phyloP scores from a whole-genome alignment of 2,888 invertebrate genomes.

The Gonocerus acuteangulatus region DNA sequence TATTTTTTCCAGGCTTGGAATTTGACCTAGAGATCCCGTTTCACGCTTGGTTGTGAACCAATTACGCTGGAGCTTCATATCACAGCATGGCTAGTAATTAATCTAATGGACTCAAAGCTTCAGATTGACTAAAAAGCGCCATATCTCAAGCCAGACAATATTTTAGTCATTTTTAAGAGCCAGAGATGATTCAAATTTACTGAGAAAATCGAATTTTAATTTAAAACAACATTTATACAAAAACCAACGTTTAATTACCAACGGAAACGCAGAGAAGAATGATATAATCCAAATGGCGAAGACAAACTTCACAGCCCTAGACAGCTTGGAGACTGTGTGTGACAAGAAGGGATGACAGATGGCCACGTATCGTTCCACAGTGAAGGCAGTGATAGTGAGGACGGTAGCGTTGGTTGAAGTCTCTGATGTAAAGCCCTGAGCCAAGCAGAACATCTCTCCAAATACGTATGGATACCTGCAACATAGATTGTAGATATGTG shows the following conservation, averaged over 20 bases:
- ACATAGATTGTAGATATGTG: conserved; percentile 1
- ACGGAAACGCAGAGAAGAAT: conserved; percentile 64
- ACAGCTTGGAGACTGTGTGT: conserved; percentile 75
- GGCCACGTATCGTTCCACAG: conserved; percentile 52
- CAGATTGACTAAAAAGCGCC: too few relatives aligned
- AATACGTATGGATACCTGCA: conserved; percentile 64
- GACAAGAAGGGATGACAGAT: conserved; percentile 65
- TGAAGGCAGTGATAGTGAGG: conserved; percentile 79
- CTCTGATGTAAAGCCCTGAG: conserved; percentile 67
- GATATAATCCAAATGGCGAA: conserved; percentile 70
- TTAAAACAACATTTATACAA: too few relatives aligned
- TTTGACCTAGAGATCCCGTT: too few relatives aligned
- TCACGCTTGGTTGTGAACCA: too few relatives aligned
- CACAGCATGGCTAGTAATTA: too few relatives aligned
- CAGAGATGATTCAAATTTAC: too few relatives aligned
- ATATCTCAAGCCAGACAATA: too few relatives aligned
- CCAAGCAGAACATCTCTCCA: conserved; percentile 67
- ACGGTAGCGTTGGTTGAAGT: conserved; percentile 82
- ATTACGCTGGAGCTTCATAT: too few relatives aligned
- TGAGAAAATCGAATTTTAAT: too few relatives aligned
- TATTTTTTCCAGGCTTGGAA: too few relatives aligned
- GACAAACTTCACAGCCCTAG: conserved; percentile 68
- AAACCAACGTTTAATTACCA: conserved; percentile 51
- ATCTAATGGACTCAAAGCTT: too few relatives aligned
- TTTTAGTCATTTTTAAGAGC: too few relatives aligned